A percentile compares a stretch with the other conserved stretches of the same genome.
Evolutionary conservation across 2,113 vertebrate species (phyloP).

Genomic region (Mixornis gularis): DNA sequence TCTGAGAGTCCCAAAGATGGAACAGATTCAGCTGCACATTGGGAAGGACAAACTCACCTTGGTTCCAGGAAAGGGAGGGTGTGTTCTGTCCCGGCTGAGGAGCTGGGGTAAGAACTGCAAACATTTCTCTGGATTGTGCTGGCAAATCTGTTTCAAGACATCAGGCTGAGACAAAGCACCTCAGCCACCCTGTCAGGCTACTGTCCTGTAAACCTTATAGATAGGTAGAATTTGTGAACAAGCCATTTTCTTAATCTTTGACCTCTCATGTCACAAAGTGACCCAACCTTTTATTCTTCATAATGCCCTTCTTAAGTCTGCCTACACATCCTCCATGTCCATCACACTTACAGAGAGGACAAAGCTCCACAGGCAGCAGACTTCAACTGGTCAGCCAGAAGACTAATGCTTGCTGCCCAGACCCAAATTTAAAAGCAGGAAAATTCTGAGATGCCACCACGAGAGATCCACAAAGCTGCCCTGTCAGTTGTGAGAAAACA

Average conservation of each 20-base stretch:
- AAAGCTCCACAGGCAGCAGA: neutral
- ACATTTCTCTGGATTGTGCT: neutral
- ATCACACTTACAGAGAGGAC: neutral
- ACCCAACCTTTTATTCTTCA: neutral
- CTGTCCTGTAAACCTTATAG: neutral
- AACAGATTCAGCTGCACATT: accelerated
- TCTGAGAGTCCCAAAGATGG: neutral
- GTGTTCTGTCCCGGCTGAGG: neutral
- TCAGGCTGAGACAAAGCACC: neutral
- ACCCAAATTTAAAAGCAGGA: neutral
- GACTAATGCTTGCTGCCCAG: neutral
- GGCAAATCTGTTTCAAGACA: neutral
- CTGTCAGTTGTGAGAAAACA: neutral
- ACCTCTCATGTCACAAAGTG: too few species aligned
- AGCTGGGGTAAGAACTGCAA: neutral
- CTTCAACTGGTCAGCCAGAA: neutral
- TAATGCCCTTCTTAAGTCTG: neutral
- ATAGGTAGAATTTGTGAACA: neutral
- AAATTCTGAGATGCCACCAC: neutral
- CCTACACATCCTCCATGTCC: accelerated
- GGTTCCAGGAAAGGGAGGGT: neutral
- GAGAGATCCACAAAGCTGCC: neutral
- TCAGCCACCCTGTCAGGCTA: neutral
- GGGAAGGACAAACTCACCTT: neutral
- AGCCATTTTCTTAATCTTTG: neutral